A percentile compares a stretch with the other conserved stretches of the same genome.
Evolutionary conservation across 2,797 vertebrate genomes (phyloP).

Genomic region (Liasis olivaceus): DNA sequence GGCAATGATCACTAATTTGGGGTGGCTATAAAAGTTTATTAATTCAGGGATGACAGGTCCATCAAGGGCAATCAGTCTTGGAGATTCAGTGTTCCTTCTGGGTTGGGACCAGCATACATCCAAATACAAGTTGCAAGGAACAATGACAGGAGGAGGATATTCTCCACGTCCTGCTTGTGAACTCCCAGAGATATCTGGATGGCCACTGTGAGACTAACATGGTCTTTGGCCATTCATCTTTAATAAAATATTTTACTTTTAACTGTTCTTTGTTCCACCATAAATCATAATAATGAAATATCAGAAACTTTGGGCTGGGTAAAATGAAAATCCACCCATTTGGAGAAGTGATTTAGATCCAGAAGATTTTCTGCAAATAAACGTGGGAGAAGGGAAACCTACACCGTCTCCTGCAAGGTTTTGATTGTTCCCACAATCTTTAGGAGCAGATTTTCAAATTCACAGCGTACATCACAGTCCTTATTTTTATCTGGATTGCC

Average conservation of each 20-base stretch:
- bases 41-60: not conserved
- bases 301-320: not conserved
- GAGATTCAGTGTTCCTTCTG: not conserved
- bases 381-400: not conserved
- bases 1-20: not conserved
- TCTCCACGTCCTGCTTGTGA: not conserved
- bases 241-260: not conserved
- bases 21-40: not conserved
- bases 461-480: not conserved
- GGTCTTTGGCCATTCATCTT: not conserved
- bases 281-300: not conserved
- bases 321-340: not conserved
- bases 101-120: not conserved
- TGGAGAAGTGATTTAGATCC: not conserved
- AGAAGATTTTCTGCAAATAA: not conserved
- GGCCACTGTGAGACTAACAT: not conserved
- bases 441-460: not conserved
- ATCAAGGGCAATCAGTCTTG: not conserved
- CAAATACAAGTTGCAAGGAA: not conserved
- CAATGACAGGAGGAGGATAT: not conserved
- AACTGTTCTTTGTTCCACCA: not conserved
- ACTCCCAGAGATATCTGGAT: not conserved
- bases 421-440: not conserved
- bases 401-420: not conserved
- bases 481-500: not conserved